Base-by-base conservation (phyloP, 2,113 vertebrate genomes). In the Salvelinus namaycush region DNA sequence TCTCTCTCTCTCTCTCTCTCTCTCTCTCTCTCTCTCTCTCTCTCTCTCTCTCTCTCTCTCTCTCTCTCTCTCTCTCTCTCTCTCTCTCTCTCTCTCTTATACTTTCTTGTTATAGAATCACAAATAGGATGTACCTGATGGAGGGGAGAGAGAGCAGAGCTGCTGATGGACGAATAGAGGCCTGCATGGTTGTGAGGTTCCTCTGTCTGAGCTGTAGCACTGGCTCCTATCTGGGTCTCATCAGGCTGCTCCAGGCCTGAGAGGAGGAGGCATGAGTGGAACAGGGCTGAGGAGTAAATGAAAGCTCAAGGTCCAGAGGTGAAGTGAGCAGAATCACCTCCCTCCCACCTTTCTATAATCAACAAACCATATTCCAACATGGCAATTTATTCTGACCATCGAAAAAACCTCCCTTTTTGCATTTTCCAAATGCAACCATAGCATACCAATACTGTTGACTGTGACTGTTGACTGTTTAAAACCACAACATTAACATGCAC, bases 211-310 rank as follows among this genome's bases (percentile, higher is more conserved):
- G 78, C 68, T 62, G 70, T 66, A 76, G 71, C 69, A 76, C 86
- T 75, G 87, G 76, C 76, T 76, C 54, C 1, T 77, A 54, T 83
- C 88, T 89, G 88, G 82, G 78, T 84, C 79, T 80, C 79, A 84
- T 91, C 86, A 85, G 81, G 76, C 77, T 11, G 79, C 79, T 82
- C 67, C 26, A 16, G 65, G 70, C 72, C 83, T 86, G 81, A 86
- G 78, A 84, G 3, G n/a, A 88, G 80, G 76, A 87, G 81, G 87
- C 85, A 83, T 70, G 68, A 82, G 75, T 71, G 75, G 79, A 76
- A 49, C 3, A 24, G 57, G 14, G 26, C 64, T 85, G 80, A 81
- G 64, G 79, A 89, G 87, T 86, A 87, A 87, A 87, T 84, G 74
- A 86, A 83, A 67, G 13, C 60, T 78, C 77, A 81, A 85, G 72